Base-by-base conservation (phyloP, 2,888 invertebrate genomes). In the Sinelater perroti region DNA sequence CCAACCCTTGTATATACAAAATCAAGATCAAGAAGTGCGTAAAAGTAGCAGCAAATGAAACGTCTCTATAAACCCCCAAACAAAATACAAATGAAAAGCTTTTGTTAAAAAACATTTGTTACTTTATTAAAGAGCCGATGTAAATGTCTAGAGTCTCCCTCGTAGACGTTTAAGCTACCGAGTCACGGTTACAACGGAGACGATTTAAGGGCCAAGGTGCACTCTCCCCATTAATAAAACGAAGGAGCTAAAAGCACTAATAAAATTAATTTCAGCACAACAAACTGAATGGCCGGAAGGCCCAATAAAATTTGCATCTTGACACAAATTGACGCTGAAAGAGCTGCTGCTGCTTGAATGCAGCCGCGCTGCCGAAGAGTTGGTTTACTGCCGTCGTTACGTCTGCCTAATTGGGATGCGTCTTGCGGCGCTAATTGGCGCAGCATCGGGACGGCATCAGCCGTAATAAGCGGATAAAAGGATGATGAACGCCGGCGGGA, bases 271-370 rank as follows among this genome's bases (percentile, higher is more conserved):
- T 50, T 50, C 45, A 44, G 17, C 44, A 42, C 47, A 14, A 45
- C 16, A 24, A 16, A 17, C 21, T 40, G 40, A 53, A 47, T 47
- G 33, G 31, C 62, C 58, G 62, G 62, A 62, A 62, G 55, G 47
- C 40, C 40, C 56, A 56, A 62, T 62, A 56, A 62, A 62, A 62
- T 62, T 60, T 62, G 53, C 62, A 60, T 56, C 52, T 62, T 50
- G 56, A 56, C 56, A 62, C 56, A 56, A 62, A 62, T 59, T 59
- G 57, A 54, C 38, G 36, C 45, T 45, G 20, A 49, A 61, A 45
- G 55, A 60, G 30, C 45, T 53, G 13, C 24, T 24, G 36, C 20
- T 21, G 11, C 38, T 38, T 38, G 21, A 38, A 38, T 38, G 38
- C 38, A 24, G 35, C 11, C 21, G 36, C 18, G 40, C 30, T 40